phyloP scores from a whole-genome alignment of 2,113 vertebrate genomes.

The Speoplatyrhinus poulsoni region DNA sequence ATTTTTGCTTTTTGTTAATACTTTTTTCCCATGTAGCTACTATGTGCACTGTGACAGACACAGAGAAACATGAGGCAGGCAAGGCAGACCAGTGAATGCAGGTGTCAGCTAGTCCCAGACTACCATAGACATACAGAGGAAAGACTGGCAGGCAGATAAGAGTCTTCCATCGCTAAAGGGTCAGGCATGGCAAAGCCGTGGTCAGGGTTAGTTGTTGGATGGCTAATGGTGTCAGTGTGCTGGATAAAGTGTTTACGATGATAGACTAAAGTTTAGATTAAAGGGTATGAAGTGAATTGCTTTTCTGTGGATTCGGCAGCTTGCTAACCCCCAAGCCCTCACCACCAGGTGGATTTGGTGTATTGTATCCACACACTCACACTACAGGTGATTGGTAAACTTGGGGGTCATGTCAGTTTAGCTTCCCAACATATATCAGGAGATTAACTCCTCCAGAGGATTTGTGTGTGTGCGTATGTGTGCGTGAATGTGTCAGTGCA shows the following conservation, averaged over 20 bases:
- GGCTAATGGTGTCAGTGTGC: not conserved
- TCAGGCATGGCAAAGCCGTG: not conserved
- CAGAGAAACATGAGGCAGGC: not conserved
- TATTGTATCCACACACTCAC: slow-evolving; percentile 30
- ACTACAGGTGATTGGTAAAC: slow-evolving; percentile 33
- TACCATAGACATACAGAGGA: not conserved
- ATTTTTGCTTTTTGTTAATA: slow-evolving; percentile 10
- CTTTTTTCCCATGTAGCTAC: not conserved
- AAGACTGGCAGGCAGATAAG: not conserved
- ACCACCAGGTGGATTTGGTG: slow-evolving; percentile 35
- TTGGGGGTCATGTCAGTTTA: slow-evolving; percentile 32
- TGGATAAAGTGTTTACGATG: not conserved
- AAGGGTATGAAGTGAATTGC: not conserved
- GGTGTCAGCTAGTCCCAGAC: too few species aligned
- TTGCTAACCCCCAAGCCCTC: slow-evolving; percentile 22
- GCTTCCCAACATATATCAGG: slow-evolving; percentile 27
- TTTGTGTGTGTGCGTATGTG: slow-evolving; percentile 3
- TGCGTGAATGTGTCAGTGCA: not conserved
- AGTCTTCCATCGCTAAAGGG: not conserved
- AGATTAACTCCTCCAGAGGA: slow-evolving; percentile 32
- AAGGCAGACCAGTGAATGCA: not conserved
- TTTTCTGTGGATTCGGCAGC: not conserved
- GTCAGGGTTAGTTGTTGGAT: not conserved
- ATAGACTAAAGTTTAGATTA: too few species aligned
- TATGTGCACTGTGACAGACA: slow-evolving; percentile 2